Evolutionary conservation across 2,113 vertebrate species (phyloP), one percentile per base, ranked within the genome.

Genomic region (Ibidorhyncha struthersii): DNA sequence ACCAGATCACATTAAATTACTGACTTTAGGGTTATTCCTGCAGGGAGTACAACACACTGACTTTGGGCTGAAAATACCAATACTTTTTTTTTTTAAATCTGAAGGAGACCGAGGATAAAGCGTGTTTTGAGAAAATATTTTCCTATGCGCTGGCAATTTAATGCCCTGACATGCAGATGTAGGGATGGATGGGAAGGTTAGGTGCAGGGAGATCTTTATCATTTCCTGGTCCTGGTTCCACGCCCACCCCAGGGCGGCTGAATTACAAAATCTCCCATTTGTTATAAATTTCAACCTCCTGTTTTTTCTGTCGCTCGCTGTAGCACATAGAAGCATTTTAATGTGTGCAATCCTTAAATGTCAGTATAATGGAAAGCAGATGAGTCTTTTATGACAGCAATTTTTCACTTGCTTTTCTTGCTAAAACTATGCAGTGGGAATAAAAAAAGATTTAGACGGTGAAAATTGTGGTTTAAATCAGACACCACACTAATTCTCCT

Each of bases 381-480:
- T 62, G 92, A 94, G 86, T 72, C 36, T 30, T 91, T 91, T 86
- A 92, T 45, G 86, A 82, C 49, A 91, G 84, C 40, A 59, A 89
- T 79, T 92, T 82, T 89, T 96, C 84, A 73, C 70, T 91, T 18
- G 0, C 15, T 40, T 90, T 77, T 66, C 83, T 67, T 70, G 78
- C 91, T 89, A 47, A 69, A 95, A 86, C 71, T 70, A 34, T 83
- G 82, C 63, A 79, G 80, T 0, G 0, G 83, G 84, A 81, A 95
- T 67, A 70, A 89, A 93, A 72, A 92, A 78, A 43, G 23, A 34
- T 73, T 80, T 49, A 86, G 63, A 14, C 1, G 27, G 87, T 69
- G 79, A 76, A 80, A 90, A 86, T 36, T 8, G 71, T 81, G 62
- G 72, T 79, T 91, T 83, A 78, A 73, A 69, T 77, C 52, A 52